phyloP scores from a whole-genome alignment of 2,888 invertebrate species.

The Dryobota labecula region DNA sequence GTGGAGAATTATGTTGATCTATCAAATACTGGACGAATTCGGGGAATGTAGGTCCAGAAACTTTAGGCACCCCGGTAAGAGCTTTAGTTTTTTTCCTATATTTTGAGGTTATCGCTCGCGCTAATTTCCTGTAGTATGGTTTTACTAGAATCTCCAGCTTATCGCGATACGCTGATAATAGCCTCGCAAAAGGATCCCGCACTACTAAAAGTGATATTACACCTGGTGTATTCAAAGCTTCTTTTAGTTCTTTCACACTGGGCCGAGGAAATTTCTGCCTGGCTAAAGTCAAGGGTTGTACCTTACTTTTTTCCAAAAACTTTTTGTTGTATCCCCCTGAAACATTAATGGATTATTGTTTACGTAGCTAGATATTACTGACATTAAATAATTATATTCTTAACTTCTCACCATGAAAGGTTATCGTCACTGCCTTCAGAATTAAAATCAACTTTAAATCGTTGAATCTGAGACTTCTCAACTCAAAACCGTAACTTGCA shows the following conservation, averaged over 20 bases:
- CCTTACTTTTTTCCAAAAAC: constrained; percentile 90
- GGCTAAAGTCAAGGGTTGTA: constrained; percentile 92
- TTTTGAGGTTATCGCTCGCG: constrained; percentile 91
- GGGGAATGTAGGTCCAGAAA: constrained; percentile 91
- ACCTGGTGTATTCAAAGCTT: constrained; percentile 90
- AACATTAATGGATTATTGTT: constrained; percentile 40
- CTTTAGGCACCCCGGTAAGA: constrained; percentile 80
- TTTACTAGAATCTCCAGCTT: constrained; percentile 93
- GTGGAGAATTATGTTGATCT: constrained; percentile 86
- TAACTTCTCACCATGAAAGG: neutral
- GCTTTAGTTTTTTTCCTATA: constrained; percentile 86
- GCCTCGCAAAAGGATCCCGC: constrained; percentile 93
- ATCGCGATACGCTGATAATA: constrained; percentile 93
- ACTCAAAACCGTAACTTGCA: neutral
- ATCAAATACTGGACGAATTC: constrained; percentile 93
- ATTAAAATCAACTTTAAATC: neutral
- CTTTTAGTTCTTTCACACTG: constrained; percentile 90
- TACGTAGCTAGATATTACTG: neutral
- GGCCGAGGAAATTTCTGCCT: constrained; percentile 93
- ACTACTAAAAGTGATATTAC: constrained; percentile 93
- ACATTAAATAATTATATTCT: neutral
- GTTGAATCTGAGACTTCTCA: neutral
- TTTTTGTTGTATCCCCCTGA: constrained; percentile 91
- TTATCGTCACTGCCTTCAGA: neutral
- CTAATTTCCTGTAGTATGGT: constrained; percentile 93